Base-by-base conservation (phyloP, 2,113 vertebrate species). In the Malurus cyaneus region DNA sequence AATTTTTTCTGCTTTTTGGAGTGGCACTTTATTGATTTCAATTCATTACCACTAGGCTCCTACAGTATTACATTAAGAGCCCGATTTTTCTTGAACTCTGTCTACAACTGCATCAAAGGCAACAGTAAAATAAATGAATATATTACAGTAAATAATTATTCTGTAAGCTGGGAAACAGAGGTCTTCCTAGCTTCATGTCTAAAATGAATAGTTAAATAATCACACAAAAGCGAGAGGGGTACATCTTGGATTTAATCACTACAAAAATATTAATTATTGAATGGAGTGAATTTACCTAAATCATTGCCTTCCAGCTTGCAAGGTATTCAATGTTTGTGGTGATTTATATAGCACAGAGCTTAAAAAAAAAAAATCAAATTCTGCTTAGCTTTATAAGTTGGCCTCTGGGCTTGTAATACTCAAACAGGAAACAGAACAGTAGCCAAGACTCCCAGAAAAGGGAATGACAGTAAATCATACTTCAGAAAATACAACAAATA, bases 211-310 rank as follows among this genome's bases (percentile, higher is more conserved):
- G 7, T 52, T 74, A 93, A 86, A 84, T 20, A 78, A 52, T 26
- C 60, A 47, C 19, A 41, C 4, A 44, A 61, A 73, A 57, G 41
- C 0, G 0, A 46, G 44, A 61, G 7, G 31, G 9, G 46, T 34
- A 21, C 9, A 73, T 59, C 15, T 54, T 56, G 36, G 24, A 79
- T 69, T 36, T 52, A 25, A n/a, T 72, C 49, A 72, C 28, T 34
- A 71, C 12, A 74, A 74, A 80, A 69, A 59, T 41, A 88, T 20
- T 52, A 67, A 62, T 56, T 77, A 70, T 18, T 59, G 25, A 11
- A 60, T 49, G 1, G 2, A 87, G 18, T 65, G 9, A 66, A 76
- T 64, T 71, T 49, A n/a, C 1, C 9, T 42, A 78, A 54, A 50
- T 56, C 26, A 49, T 12, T 42, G 64, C 34, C 39, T 73, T 83